These are phyloP conservation scores for Xenopus laevis DNA, from an alignment of 2,113 vertebrate species.

Conservation along the genomic window DNA sequence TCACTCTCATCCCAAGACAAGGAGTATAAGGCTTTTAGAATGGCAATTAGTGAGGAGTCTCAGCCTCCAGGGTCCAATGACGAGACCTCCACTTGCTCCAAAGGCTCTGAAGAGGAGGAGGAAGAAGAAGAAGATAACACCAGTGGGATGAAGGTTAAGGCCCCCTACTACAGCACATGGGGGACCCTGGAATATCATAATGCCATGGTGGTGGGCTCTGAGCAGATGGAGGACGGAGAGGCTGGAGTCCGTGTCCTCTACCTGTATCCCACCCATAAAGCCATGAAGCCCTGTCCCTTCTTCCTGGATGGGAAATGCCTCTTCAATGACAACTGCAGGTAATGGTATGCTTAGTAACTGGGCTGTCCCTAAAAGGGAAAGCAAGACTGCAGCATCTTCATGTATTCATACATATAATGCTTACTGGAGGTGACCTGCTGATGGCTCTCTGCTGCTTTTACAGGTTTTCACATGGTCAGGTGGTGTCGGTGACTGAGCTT, in stretches of 20 bases:
- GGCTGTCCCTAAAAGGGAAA: too few relatives aligned
- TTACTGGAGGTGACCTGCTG: too few relatives aligned
- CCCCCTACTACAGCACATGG: constrained; percentile 86
- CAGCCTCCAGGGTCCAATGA: neutral
- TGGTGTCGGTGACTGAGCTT: constrained; percentile 83
- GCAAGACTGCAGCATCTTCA: too few relatives aligned
- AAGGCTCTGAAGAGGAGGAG: constrained; percentile 53
- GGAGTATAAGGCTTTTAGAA: constrained; percentile 75
- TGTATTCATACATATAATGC: too few relatives aligned
- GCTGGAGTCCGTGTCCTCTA: constrained; percentile 82
- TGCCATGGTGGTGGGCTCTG: constrained; percentile 89
- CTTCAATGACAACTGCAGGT: constrained; percentile 91
- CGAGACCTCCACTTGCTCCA: constrained; percentile 19
- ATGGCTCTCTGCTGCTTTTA: neutral
- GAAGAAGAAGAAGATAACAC: constrained; percentile 63
- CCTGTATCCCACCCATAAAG: constrained; percentile 85
- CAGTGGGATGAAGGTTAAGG: constrained; percentile 86
- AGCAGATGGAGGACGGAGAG: constrained; percentile 71
- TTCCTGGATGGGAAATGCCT: constrained; percentile 89
- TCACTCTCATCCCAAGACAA: constrained; percentile 47
- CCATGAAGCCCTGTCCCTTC: constrained; percentile 88
- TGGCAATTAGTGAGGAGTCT: constrained; percentile 60
- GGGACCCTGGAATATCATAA: constrained; percentile 93
- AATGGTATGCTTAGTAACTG: constrained; percentile 36
- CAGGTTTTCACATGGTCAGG: constrained; percentile 93